These are phyloP conservation scores for Oreochromis mossambicus DNA, from an alignment of 2,797 vertebrate species.

Conservation along the genomic window DNA sequence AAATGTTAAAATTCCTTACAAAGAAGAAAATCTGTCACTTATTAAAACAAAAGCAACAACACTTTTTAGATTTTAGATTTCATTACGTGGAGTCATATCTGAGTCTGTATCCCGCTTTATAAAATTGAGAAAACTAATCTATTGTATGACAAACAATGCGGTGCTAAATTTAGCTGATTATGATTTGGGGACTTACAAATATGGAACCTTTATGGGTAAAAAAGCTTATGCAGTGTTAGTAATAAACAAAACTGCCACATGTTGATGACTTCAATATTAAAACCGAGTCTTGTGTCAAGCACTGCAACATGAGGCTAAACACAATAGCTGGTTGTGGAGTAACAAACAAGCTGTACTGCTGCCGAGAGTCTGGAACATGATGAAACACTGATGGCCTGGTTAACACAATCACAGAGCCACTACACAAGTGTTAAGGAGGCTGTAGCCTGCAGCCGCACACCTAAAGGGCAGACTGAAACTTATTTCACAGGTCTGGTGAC, in stretches of 20 bases:
- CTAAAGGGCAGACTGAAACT: not conserved
- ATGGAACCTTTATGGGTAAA: not conserved
- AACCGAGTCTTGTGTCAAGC: not conserved
- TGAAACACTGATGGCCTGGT: not conserved
- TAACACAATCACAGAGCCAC: not conserved
- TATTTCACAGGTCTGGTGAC: not conserved
- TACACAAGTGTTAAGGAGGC: not conserved
- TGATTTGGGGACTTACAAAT: not conserved
- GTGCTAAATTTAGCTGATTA: not conserved
- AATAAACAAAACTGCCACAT: not conserved
- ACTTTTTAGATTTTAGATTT: not conserved
- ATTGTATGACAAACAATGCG: not conserved
- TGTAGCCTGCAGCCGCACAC: not conserved
- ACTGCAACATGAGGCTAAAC: not conserved
- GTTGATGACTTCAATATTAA: not conserved
- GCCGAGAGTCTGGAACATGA: not conserved
- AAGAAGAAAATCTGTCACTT: not conserved
- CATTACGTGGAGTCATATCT: not conserved
- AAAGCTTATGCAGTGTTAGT: not conserved
- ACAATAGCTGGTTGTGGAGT: not conserved
- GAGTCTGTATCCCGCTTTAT: not conserved
- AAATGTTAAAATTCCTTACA: not conserved
- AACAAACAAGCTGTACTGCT: not conserved
- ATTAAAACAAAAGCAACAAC: not conserved
- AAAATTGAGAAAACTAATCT: not conserved